Conservation (phyloP, 2,888 invertebrate species). For the Elegia similella region DNA sequence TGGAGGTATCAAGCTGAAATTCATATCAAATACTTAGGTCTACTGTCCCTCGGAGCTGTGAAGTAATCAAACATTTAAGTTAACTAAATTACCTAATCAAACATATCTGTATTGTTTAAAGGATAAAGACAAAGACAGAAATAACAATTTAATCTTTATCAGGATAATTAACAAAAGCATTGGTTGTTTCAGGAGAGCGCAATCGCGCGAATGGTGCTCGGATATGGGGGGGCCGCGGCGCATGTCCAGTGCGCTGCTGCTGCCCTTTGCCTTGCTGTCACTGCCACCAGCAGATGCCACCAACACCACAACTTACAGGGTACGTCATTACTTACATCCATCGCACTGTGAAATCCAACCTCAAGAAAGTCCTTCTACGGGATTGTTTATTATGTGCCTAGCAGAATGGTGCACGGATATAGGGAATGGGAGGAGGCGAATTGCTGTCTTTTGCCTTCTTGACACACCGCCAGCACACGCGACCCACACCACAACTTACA, state of each 20-base stretch:
- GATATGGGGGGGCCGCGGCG: slow-evolving; percentile 78
- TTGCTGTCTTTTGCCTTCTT: not conserved
- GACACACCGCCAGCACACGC: not conserved
- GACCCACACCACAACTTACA: not conserved
- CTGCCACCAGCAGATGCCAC: slow-evolving; percentile 59
- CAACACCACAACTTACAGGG: slow-evolving; percentile 68
- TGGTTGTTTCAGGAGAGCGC: slow-evolving; percentile 45
- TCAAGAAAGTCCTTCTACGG: too few species aligned
- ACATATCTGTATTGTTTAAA: too few species aligned
- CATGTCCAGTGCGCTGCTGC: slow-evolving; percentile 77
- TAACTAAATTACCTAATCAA: too few species aligned
- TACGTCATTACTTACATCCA: slow-evolving; percentile 33
- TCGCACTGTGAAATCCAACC: too few species aligned
- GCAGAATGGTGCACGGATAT: not conserved
- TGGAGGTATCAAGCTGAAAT: too few species aligned
- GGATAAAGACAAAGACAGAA: not conserved
- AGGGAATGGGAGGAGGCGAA: not conserved
- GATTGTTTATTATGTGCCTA: not conserved
- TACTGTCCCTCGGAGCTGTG: too few species aligned
- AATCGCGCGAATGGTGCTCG: slow-evolving; percentile 71
- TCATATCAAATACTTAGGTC: too few species aligned
- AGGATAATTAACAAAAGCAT: not conserved
- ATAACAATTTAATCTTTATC: not conserved
- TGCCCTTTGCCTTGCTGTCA: slow-evolving; percentile 71
- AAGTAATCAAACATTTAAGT: too few species aligned